Evolutionary conservation across 2,888 invertebrate species (phyloP), one percentile per base, ranked within the genome.

Genomic region (Tachystola acroxantha): DNA sequence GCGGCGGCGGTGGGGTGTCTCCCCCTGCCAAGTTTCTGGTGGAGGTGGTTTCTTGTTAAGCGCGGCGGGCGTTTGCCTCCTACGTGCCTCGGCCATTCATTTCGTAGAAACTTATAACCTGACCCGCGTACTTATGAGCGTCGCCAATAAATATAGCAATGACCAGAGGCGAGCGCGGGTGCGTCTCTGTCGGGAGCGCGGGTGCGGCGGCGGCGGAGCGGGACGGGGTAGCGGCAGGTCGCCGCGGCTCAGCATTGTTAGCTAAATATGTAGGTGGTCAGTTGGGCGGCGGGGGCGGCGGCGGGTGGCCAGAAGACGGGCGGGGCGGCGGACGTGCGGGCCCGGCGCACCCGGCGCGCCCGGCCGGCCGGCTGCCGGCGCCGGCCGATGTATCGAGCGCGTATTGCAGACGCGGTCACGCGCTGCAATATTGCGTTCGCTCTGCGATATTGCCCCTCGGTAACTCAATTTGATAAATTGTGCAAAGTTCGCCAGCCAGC

Each of bases 221-320:
- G 77, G 78, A 78, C 57, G 69, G 72, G 56, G 53, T 57, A 55
- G 64, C 66, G 70, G 68, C 64, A 57, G 66, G 64, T 67, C 27
- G 43, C 38, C 67, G 71, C 71, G 69, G 71, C 74, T 75, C 73
- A 73, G 76, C 82, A 85, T 85, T 85, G 85, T 85, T 85, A 84
- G 85, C 85, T 85, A 85, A 85, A 85, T 85, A 82, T 84, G 78
- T 80, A 85, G 85, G 84, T 85, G 85, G 85, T 85, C 85, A 85
- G 84, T 76, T 70, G 73, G 72, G 73, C 68, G 70, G 66, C 61
- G 69, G 68, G 69, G 68, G 65, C 60, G 68, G 68, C 68, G 59
- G 64, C 52, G 47, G 49, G 68, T 66, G 63, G 67, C 58, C 57
- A 53, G 59, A 71, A 69, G 72, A 66, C 67, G 68, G 64, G 63